These are phyloP conservation scores for Lytechinus pictus DNA, from an alignment of 35 echinoderm and acorn worm species.

Conservation along the genomic window DNA sequence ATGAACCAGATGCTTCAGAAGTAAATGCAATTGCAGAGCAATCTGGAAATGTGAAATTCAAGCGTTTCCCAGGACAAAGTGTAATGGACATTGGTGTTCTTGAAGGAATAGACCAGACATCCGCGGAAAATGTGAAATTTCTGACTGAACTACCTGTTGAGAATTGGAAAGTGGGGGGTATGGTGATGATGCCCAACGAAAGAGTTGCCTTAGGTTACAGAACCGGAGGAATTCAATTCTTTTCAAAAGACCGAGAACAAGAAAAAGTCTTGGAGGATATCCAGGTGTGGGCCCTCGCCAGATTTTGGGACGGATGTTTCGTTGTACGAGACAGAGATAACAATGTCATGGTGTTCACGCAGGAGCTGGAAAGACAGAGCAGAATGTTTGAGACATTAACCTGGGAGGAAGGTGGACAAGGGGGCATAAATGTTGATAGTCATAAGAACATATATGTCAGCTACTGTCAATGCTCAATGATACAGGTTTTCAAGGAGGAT, in stretches of 20 bases:
- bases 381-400: background rate
- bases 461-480: background rate
- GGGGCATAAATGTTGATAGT: background rate
- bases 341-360: background rate
- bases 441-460: background rate
- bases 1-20: background rate
- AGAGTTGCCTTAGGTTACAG: background rate
- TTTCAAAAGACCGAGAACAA: background rate
- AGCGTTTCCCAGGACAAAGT: background rate
- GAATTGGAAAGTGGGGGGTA: background rate
- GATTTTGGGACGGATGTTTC: background rate
- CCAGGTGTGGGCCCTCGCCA: background rate
- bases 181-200: background rate
- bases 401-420: constrained; percentile 2
- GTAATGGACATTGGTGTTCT: background rate
- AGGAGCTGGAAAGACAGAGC: background rate
- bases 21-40: background rate
- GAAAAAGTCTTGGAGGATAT: background rate
- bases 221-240: background rate
- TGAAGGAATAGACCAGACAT: background rate
- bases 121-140: background rate
- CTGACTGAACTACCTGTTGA: background rate
- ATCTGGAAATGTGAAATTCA: background rate
- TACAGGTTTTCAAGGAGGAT: background rate
- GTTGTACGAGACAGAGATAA: background rate